Conservation (phyloP, 2,113 vertebrate genomes). For the Lampris megalopsis region DNA sequence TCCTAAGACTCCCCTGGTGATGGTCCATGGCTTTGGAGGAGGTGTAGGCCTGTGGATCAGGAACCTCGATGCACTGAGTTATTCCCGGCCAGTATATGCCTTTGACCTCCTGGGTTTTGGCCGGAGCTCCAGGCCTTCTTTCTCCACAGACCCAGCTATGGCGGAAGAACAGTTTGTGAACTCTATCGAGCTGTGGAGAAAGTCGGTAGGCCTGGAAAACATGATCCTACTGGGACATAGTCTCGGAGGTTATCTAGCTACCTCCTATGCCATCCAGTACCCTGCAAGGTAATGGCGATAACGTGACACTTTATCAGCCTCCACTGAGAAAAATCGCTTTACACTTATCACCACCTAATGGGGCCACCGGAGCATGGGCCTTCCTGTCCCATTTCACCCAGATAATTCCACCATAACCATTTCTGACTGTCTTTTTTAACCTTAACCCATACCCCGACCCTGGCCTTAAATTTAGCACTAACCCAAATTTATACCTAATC, state of each 20-base stretch:
- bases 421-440: too few relatives aligned
- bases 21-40: slow-evolving; percentile 93
- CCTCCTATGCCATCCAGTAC: slow-evolving; percentile 86
- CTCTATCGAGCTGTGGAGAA: slow-evolving; percentile 88
- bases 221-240: slow-evolving; percentile 89
- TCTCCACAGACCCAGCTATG: slow-evolving; percentile 83
- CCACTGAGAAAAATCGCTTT: too few relatives aligned
- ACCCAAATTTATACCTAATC: too few relatives aligned
- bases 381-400: too few relatives aligned
- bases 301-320: too few relatives aligned
- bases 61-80: slow-evolving; percentile 86
- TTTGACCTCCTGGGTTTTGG: slow-evolving; percentile 93
- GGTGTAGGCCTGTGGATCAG: slow-evolving; percentile 91
- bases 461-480: too few relatives aligned
- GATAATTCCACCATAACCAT: too few relatives aligned
- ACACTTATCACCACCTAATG: too few relatives aligned
- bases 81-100: slow-evolving; percentile 80
- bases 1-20: slow-evolving; percentile 87
- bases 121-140: slow-evolving; percentile 87
- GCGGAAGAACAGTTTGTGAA: slow-evolving; percentile 89
- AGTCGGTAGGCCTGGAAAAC: slow-evolving; percentile 83
- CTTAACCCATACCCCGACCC: too few relatives aligned
- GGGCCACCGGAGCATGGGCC: too few relatives aligned
- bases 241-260: slow-evolving; percentile 86
- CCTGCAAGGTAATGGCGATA: slow-evolving; percentile 82